A percentile compares a stretch with the other conserved stretches of the same genome.
phyloP scores from a whole-genome alignment of 1,140 invertebrate genomes.

The Mylabris phalerata region DNA sequence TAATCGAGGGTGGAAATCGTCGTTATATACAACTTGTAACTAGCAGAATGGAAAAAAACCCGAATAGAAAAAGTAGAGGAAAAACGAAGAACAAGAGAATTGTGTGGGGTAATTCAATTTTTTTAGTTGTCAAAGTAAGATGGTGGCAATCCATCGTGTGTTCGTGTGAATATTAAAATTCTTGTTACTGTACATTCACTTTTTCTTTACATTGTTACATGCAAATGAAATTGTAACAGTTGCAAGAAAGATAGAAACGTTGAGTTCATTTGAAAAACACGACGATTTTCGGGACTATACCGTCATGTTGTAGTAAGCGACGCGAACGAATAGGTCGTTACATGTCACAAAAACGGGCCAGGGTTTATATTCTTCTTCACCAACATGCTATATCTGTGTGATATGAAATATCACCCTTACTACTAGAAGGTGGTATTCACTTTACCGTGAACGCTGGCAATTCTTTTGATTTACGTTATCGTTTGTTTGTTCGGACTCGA shows the following conservation, averaged over 20 bases:
- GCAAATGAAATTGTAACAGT: too few relatives aligned
- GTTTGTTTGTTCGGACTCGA: constrained; percentile 23
- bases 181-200: too few relatives aligned
- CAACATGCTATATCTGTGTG: constrained; percentile 24
- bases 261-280: constrained; percentile 1
- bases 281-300: neutral
- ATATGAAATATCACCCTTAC: constrained; percentile 25
- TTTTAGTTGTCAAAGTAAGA: too few relatives aligned
- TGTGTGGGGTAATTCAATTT: too few relatives aligned
- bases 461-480: constrained; percentile 31
- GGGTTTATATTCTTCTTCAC: constrained; percentile 19
- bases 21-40: constrained; percentile 6
- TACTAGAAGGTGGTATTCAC: constrained; percentile 28
- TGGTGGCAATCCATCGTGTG: too few relatives aligned
- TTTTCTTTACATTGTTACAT: too few relatives aligned
- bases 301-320: constrained; percentile 17
- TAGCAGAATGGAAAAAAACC: constrained; percentile 12
- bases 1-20: neutral
- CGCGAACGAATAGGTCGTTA: constrained; percentile 19
- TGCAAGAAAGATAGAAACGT: too few relatives aligned
- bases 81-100: too few relatives aligned
- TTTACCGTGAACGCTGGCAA: constrained; percentile 28
- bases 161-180: too few relatives aligned
- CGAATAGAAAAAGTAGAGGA: too few relatives aligned
- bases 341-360: constrained; percentile 22